Base-by-base conservation (phyloP, 2,888 invertebrate species). In the Eurytoma californica region DNA sequence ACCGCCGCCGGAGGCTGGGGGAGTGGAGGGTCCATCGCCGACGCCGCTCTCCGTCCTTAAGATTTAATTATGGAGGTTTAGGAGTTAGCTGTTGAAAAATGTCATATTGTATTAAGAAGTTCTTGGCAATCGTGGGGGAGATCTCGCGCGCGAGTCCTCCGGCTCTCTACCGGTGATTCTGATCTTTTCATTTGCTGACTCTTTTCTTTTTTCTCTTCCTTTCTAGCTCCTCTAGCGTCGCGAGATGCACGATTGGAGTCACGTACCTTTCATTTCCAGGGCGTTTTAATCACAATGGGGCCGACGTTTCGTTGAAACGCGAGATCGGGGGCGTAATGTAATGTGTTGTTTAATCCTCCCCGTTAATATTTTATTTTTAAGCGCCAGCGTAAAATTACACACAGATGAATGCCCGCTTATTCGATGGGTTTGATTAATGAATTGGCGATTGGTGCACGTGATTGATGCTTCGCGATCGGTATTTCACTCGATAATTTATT, bases 41-140 rank as follows among this genome's bases (percentile, higher is more conserved):
- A 2, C 24, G 30, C 51, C 13, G 24, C 24, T 24, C 24, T 24
- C 24, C n/a, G 63, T 69, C 55, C 68, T 70, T 72, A 61, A 51
- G 69, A 79, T 66, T 79, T 75, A 79, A 79, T 75, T 75, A 79
- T 69, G 47, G 18, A 55, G 24, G 4, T 70, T 65, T 69, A 68
- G 51, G 72, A 61, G 60, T 18, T 47, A 61, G 61, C 63, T 68
- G 69, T 75, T 70, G 75, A 72, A 76, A 80, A 80, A 72, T 76
- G 67, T 80, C 70, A 68, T 72, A 75, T 76, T 80, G 67, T 80
- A 66, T 70, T 74, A 79, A 70, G 65, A 80, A 76, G 72, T 75
- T 75, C 74, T 24, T 57, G 51, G 72, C 72, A 80, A 80, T 80
- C 69, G 49, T 51, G 16, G 49, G 24, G 55, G 7, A 18, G 12